A percentile compares a stretch with the other conserved stretches of the same genome.
Evolutionary conservation across 2,888 invertebrate species (phyloP).

Genomic region (Xylota sylvarum): DNA sequence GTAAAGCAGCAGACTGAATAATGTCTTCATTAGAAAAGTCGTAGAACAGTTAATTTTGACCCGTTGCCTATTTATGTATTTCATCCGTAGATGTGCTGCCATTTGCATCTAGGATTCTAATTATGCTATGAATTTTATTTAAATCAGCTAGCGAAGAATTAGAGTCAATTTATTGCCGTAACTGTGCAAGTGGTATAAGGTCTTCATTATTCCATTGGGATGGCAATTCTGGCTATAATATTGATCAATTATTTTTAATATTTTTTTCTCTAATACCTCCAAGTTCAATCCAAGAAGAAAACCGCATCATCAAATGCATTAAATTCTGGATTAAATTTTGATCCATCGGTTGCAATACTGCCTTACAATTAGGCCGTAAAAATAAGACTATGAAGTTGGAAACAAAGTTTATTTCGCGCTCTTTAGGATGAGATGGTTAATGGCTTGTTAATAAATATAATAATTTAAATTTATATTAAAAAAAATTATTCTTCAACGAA

Average conservation of each 20-base stretch:
- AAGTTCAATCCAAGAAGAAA: constrained; percentile 20
- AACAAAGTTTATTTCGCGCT: constrained; percentile 16
- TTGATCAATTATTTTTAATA: constrained; percentile 26
- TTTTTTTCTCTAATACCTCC: constrained; percentile 27
- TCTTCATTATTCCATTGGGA: constrained; percentile 22
- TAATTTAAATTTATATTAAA: background rate
- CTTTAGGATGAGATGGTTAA: constrained; percentile 20
- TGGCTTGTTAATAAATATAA: constrained; percentile 10
- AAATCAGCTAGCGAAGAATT: constrained; percentile 28
- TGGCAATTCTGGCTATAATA: constrained; percentile 18
- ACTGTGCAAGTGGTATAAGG: constrained; percentile 24
- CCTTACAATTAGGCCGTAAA: constrained; percentile 17
- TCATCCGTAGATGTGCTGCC: too few relatives aligned
- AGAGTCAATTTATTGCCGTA: constrained; percentile 28
- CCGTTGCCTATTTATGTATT: too few relatives aligned
- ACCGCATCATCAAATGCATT: constrained; percentile 19
- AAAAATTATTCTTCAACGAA: constrained; percentile 24
- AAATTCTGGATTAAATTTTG: constrained; percentile 29
- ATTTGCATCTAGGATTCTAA: constrained; percentile 15
- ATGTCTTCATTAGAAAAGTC: too few relatives aligned
- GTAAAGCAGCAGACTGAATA: too few relatives aligned
- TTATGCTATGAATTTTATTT: constrained; percentile 35
- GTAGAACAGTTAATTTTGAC: too few relatives aligned
- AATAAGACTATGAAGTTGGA: constrained; percentile 27
- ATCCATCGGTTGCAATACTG: constrained; percentile 26